Base-by-base conservation (phyloP, 2,797 vertebrate genomes). In the Centropyge bicolor region DNA sequence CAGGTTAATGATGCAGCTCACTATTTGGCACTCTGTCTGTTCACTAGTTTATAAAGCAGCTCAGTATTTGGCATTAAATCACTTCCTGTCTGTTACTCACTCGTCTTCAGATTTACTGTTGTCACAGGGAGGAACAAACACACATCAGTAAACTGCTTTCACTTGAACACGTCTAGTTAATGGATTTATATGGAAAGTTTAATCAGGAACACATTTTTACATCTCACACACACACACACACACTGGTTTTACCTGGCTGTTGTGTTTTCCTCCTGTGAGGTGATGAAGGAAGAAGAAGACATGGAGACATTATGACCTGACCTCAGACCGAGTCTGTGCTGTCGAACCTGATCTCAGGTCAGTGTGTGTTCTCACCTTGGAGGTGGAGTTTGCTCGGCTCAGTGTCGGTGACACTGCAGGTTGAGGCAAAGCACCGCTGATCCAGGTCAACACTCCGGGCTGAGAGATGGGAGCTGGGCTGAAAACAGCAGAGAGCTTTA, bases 351-450 rank as follows among this genome's bases (percentile, higher is more conserved):
- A 12, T 22, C 14, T 8, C 0, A 12, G 41, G 16, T 49, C 63
- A 41, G 68, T 2, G 1, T 24, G 14, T 7, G 27, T 24, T 9
- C 66, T 86, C 56, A 92, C 89, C 81, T 80, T 68, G 56, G 46
- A 36, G 35, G 14, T 36, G 59, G 80, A 48, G 74, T 70, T 60
- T 56, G 72, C 38, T 31, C n/a, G 59, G 20, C 11, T 83, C 59
- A 72, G 49, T 55, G 27, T 80, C 0, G 87, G 75, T 31, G 79
- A 81, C 71, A 64, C 48, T 0, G 70, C 38, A 0, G 95, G 95
- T 22, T 95, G 93, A 38, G 95, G 95, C 24, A 95, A 81, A 24
- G 93, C 88, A 27, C 68, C 83, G 63, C 82, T 89, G 76, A 95
- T 89, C 95, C 95, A 95, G 1, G 65, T 88, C 78, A 95, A 43